Evolutionary conservation across 2,888 invertebrate genomes (phyloP).

Genomic region (Drosophila hamatofila): DNA sequence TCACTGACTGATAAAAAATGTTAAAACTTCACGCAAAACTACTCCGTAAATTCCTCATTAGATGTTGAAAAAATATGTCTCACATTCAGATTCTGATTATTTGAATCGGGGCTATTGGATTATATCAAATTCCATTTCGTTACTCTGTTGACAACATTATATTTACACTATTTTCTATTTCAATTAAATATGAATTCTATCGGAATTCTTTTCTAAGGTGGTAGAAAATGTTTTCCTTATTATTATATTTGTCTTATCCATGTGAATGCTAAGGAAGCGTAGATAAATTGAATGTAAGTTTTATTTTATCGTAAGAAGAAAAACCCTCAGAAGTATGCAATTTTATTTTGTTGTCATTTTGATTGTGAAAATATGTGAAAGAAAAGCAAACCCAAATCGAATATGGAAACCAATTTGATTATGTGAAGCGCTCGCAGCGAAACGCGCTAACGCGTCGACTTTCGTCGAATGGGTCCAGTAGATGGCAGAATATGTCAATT

Average conservation of each 20-base stretch:
- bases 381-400: conserved; percentile 44
- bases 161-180: neutral
- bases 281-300: neutral
- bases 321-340: conserved; percentile 62
- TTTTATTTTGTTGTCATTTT: conserved; percentile 23
- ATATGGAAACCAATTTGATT: conserved; percentile 62
- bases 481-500: conserved; percentile 21
- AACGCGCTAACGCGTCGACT: conserved; percentile 44
- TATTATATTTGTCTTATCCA: neutral
- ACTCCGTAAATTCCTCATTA: no score
- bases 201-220: neutral
- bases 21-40: no score
- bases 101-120: no score
- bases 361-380: conserved; percentile 40
- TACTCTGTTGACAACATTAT: no score
- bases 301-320: neutral
- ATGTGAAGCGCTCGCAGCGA: conserved; percentile 55
- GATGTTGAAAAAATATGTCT: no score
- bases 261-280: neutral
- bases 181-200: neutral
- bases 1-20: no score
- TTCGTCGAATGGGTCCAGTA: conserved; percentile 3
- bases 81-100: no score
- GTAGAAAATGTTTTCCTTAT: neutral
- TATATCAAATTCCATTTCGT: neutral